Evolutionary conservation across 1,140 invertebrate genomes (phyloP), one percentile per base, ranked within the genome.

Genomic region (Drosophila pachea): DNA sequence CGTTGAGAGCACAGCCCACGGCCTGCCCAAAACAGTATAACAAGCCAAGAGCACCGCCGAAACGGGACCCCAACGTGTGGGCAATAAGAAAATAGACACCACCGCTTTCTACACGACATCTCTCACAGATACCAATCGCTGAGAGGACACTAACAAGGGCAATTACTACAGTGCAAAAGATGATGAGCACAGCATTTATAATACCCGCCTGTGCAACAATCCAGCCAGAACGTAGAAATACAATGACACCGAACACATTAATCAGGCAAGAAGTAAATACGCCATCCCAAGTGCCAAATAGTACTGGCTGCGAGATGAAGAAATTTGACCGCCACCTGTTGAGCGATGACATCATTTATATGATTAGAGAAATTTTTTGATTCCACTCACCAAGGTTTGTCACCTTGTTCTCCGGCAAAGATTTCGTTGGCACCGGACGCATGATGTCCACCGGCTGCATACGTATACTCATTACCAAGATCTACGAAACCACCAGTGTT

Each of bases 231-330:
- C 97, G 91, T 32, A 99, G 91, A 90, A 99, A 98, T 63, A 99
- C 97, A 89, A 99, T 98, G 2, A 99, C 97, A 78, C 97, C 97
- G 91, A 99, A 97, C 33, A 99, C 97, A 90, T 99, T 99, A 81
- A 99, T 97, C 82, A 99, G 93, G 86, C 96, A 97, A 38, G 94
- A 95, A 35, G 88, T 89, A 53, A 89, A 89, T 14, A 99, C 98
- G 72, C 97, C 98, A 92, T 99, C 97, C 97, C 97, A 98, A 2
- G 97, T 97, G 11, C 97, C 97, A 92, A 99, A 99, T 16, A 99
- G 91, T 49, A 98, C 95, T 48, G 97, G 97, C 89, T 97, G 95
- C 33, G 95, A 96, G 89, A 97, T 94, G 79, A 98, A 97, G 89
- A 97, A 97, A 87, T 97, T 96, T 22, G 95, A 95, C 90, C 96